These are phyloP conservation scores for Sipha maydis DNA, from an alignment of 2,888 invertebrate species.

Conservation along the genomic window DNA sequence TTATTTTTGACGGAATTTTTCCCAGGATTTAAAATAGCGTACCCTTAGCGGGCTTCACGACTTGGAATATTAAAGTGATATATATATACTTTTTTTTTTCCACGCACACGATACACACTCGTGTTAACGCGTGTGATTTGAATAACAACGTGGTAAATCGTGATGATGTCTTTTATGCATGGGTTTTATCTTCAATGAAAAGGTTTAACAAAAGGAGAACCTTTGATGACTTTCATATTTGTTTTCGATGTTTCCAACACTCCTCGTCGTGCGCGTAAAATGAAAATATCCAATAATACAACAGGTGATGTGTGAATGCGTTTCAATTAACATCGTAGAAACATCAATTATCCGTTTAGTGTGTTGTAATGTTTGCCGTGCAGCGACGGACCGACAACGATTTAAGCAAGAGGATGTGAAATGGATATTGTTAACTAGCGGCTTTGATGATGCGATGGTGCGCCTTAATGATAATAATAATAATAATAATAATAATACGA, in stretches of 20 bases:
- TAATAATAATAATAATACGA: too few species aligned
- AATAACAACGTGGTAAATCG: constrained; percentile 31
- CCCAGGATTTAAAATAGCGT: constrained; percentile 9
- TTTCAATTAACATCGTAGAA: neutral
- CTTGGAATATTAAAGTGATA: constrained; percentile 21
- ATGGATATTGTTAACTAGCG: constrained; percentile 5
- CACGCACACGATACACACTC: neutral
- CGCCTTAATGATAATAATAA: constrained; percentile 22
- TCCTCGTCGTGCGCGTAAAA: neutral
- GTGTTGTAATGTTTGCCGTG: too few species aligned
- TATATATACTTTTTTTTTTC: neutral
- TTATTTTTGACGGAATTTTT: neutral
- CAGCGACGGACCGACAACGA: neutral
- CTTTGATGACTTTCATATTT: constrained; percentile 45
- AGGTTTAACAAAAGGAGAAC: constrained; percentile 31
- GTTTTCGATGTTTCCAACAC: constrained; percentile 12
- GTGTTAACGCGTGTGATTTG: neutral
- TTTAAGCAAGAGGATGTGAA: neutral
- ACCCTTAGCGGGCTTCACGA: constrained; percentile 3
- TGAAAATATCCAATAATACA: neutral
- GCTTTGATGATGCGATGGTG: neutral
- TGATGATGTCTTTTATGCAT: constrained; percentile 3
- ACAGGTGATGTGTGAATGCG: neutral
- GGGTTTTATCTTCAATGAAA: neutral
- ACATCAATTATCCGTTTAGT: constrained; percentile 1